A percentile compares a stretch with the other conserved stretches of the same genome.
These are phyloP conservation scores for Anniella stebbinsi DNA, from an alignment of 2,797 vertebrate species.

Conservation along the genomic window DNA sequence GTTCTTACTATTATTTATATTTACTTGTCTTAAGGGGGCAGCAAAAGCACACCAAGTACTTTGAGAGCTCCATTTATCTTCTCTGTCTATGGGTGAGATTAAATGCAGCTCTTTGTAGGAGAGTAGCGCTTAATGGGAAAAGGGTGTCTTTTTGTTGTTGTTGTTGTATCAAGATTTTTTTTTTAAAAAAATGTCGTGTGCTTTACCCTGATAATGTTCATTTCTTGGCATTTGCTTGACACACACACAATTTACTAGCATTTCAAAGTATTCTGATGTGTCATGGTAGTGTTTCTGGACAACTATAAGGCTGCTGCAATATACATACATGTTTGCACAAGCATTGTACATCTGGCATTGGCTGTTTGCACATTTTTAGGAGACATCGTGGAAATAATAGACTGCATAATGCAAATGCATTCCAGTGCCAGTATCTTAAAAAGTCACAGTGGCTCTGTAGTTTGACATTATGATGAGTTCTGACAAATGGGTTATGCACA, in stretches of 20 bases:
- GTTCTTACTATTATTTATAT: slow-evolving; percentile 69
- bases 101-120: slow-evolving; percentile 61
- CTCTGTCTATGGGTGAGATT: slow-evolving; percentile 58
- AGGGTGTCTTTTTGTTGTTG: slow-evolving; percentile 51
- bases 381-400: slow-evolving; percentile 54
- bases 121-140: slow-evolving; percentile 64
- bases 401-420: slow-evolving; percentile 60
- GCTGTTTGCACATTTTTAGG: slow-evolving; percentile 50
- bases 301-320: slow-evolving; percentile 32
- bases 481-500: slow-evolving; percentile 38
- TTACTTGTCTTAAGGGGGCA: slow-evolving; percentile 81
- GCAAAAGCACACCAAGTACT: slow-evolving; percentile 69
- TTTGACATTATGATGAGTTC: slow-evolving; percentile 22
- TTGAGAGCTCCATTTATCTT: slow-evolving; percentile 39
- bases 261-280: slow-evolving; percentile 39
- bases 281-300: slow-evolving; percentile 53
- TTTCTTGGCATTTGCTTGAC: slow-evolving; percentile 64
- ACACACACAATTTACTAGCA: slow-evolving; percentile 50
- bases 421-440: slow-evolving; percentile 35
- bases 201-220: slow-evolving; percentile 55
- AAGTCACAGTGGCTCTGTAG: slow-evolving; percentile 24
- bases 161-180: slow-evolving; percentile 62
- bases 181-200: slow-evolving; percentile 58
- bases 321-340: slow-evolving; percentile 49
- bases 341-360: slow-evolving; percentile 55